Conservation (phyloP, 2,113 vertebrate species). For the Bos indicus region DNA sequence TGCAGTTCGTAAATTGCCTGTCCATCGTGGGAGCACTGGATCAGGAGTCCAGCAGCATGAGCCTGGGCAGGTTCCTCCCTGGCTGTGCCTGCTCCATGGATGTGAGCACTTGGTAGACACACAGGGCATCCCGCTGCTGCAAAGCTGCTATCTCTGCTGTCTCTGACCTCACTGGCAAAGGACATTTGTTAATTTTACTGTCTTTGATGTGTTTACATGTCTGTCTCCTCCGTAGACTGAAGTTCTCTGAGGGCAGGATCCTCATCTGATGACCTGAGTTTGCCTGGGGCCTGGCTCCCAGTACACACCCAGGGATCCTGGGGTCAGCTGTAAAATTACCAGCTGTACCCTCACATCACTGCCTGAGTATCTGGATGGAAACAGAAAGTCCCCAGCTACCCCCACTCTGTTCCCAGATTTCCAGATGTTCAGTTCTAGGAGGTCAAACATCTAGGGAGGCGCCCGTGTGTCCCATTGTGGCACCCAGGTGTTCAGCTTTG, state of each 20-base stretch:
- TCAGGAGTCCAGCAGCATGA: background rate
- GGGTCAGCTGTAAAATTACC: background rate
- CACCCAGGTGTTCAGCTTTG: background rate
- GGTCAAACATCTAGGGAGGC: background rate
- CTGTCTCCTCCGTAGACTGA: background rate
- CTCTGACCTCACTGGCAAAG: background rate
- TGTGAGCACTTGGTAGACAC: background rate
- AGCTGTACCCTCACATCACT: background rate
- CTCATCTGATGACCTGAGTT: background rate
- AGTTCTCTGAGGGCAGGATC: constrained; percentile 25
- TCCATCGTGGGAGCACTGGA: background rate
- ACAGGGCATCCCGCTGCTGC: background rate
- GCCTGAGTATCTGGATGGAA: background rate
- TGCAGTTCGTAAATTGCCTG: background rate
- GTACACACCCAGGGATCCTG: background rate
- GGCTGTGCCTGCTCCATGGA: background rate
- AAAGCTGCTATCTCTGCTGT: background rate
- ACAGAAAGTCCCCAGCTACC: background rate
- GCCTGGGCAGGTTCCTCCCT: background rate
- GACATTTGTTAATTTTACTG: background rate
- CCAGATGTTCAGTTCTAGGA: background rate
- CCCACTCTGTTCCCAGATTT: background rate
- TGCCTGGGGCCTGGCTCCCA: background rate
- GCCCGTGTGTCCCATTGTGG: background rate
- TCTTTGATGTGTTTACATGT: background rate